Percentiles rank a stretch among this genome's conserved stretches.
These are phyloP conservation scores for Onychomys leucogaster DNA, from an alignment of 2,797 vertebrate genomes.

Conservation along the genomic window DNA sequence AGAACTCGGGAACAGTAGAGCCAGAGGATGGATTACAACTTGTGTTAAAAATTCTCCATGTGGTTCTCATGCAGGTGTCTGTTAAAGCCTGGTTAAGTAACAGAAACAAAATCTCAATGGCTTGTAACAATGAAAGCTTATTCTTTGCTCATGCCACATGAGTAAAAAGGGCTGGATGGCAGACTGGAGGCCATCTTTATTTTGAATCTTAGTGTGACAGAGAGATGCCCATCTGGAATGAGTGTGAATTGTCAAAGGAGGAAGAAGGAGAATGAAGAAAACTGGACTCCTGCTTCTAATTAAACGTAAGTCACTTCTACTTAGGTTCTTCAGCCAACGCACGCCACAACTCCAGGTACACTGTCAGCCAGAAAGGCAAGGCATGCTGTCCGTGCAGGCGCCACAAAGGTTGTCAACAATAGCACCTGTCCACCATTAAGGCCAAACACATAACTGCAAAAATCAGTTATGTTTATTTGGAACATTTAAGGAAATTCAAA, in stretches of 20 bases:
- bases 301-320: conserved; percentile 43
- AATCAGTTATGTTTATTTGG: conserved; percentile 58
- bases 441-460: background rate
- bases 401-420: conserved; percentile 9
- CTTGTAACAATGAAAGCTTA: background rate
- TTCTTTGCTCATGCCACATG: background rate
- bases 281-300: conserved; percentile 23
- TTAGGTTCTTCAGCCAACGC: conserved; percentile 54
- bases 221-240: conserved; percentile 22
- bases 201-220: background rate
- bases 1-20: background rate
- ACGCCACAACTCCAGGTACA: conserved; percentile 39
- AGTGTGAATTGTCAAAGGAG: background rate
- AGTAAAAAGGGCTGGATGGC: background rate
- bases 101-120: background rate
- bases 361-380: conserved; percentile 14
- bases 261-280: background rate
- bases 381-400: background rate
- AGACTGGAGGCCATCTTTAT: background rate
- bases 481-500: conserved; percentile 60
- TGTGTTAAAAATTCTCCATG: background rate
- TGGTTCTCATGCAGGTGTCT: background rate
- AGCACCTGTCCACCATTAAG: conserved; percentile 11
- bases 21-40: background rate
- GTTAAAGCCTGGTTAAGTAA: background rate